Conservation (phyloP, 2,113 vertebrate genomes). For the Caretta caretta region DNA sequence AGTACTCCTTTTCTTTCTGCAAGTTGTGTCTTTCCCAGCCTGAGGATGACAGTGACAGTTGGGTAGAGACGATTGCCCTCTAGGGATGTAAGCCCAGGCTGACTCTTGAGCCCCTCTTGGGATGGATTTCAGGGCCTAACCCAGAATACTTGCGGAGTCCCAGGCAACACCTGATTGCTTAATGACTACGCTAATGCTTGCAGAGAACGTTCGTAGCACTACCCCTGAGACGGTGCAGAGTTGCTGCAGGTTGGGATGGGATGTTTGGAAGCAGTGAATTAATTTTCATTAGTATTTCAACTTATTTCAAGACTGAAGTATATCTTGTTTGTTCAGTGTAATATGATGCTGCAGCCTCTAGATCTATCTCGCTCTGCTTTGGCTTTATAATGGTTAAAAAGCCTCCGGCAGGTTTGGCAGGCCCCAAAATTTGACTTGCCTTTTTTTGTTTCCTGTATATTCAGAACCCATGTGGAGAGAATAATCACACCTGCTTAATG, state of each 20-base stretch:
- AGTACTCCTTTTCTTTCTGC: too few relatives aligned
- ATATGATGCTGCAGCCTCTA: not conserved
- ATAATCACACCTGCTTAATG: not conserved
- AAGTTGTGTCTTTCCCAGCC: not conserved
- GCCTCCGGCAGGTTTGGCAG: not conserved
- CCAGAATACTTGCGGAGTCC: not conserved
- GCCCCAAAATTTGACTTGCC: not conserved
- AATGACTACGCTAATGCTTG: fast-evolving
- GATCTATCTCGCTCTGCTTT: not conserved
- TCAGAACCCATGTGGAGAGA: not conserved
- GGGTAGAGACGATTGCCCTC: too few relatives aligned
- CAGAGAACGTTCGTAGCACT: fast-evolving
- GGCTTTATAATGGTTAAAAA: not conserved
- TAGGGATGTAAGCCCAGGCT: not conserved
- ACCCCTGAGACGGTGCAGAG: not conserved
- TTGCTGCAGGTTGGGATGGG: not conserved
- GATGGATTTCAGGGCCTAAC: not conserved
- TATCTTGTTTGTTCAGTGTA: not conserved
- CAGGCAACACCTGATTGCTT: not conserved
- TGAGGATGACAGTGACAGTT: not conserved
- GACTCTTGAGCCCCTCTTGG: not conserved
- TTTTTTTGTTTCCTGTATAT: not conserved
- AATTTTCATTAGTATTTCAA: not conserved
- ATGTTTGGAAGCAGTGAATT: not conserved
- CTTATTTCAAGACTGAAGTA: not conserved